A percentile compares a stretch with the other conserved stretches of the same genome.
Conservation (phyloP, 2,113 vertebrate genomes). For the human (Homo sapiens) region GRCh38 chr18:27019001-27019500, state of each 20-base stretch:
- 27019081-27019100: background rate
- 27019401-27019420: constrained; percentile 21
- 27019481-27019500: background rate
- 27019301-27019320: background rate
- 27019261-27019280: background rate
- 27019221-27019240: background rate
- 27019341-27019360: background rate
- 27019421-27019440: constrained; percentile 30
- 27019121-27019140: background rate
- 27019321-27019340: background rate
- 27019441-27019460: constrained; percentile 14
- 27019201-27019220: background rate
- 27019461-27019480: constrained; percentile 33
- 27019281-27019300: background rate
- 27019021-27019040: fast-evolving
- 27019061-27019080: background rate
- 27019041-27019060: no score
- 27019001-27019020: background rate
- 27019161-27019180: background rate
- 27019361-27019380: background rate
- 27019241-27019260: background rate
- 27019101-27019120: fast-evolving
- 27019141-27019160: background rate
- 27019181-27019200: fast-evolving
- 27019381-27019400: background rate